Conservation (phyloP, 2,113 vertebrate genomes). For the Trogon melanurus region DNA sequence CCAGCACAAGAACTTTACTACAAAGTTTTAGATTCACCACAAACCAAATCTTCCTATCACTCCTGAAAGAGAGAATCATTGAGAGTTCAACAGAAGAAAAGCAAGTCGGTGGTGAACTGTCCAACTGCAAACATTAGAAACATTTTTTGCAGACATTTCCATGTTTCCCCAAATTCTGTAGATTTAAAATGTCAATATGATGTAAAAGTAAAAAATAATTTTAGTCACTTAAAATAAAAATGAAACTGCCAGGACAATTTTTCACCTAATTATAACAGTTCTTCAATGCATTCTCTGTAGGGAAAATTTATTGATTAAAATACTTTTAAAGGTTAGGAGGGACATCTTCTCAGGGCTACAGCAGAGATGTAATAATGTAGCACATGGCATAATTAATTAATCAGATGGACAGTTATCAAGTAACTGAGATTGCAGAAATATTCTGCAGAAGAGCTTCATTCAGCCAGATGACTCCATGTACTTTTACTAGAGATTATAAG, state of each 20-base stretch:
- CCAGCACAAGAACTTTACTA: not conserved
- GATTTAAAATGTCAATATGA: not conserved
- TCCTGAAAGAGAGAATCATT: not conserved
- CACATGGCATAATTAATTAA: not conserved
- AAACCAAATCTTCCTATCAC: not conserved
- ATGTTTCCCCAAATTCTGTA: not conserved
- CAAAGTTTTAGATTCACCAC: not conserved
- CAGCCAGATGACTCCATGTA: not conserved
- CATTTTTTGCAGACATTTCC: not conserved
- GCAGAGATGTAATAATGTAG: not conserved
- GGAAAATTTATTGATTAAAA: not conserved
- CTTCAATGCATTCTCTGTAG: not conserved
- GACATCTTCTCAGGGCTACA: not conserved
- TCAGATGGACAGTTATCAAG: not conserved
- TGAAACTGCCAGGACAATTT: not conserved
- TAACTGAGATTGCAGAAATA: not conserved
- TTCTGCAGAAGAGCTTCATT: not conserved
- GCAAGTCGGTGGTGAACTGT: not conserved
- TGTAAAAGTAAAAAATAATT: not conserved
- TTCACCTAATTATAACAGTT: not conserved
- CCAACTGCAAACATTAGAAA: not conserved
- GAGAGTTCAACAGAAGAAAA: not conserved
- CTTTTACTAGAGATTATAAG: not conserved
- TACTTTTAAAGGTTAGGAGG: not conserved
- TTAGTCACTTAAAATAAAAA: not conserved